Evolutionary conservation across 2,888 invertebrate species (phyloP), one percentile per base, ranked within the genome.

Genomic region (Julus scanicus): DNA sequence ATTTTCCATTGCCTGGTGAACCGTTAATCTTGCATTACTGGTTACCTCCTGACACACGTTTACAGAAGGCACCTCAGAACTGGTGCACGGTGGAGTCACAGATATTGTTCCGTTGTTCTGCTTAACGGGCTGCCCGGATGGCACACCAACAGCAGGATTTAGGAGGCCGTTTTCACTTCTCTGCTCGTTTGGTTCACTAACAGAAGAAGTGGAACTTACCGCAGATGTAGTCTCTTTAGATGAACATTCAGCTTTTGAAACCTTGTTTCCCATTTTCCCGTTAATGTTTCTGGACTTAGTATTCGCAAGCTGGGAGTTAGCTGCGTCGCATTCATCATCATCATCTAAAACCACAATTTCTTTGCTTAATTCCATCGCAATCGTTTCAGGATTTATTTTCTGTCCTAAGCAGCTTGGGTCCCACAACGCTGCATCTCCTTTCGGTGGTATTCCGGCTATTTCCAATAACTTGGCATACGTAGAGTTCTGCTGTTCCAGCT

Each of bases 391-490:
- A 88, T 84, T 71, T 20, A 88, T 29, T 53, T 88, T 44, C 13
- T 57, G 20, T 11, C 57, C 37, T 17, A 84, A 37, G 37, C 49
- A 39, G 13, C 53, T n/a, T 49, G 40, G 39, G n/a, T 88, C 84
- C 71, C 37, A 39, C 37, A 89, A 89, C 8, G 90, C 87, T 87
- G 90, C 89, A 37, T 88, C 89, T 39, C 89, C 49, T 17, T 87
- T 89, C 44, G 89, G 87, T 13, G 89, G 89, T 57, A 90, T 90
- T 90, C 92, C 92, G 88, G 91, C 91, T 88, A 90, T 90, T 89
- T 91, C 90, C 39, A 92, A 89, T 53, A 91, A 90, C n/a, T 91
- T 91, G 37, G 90, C 89, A 88, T 91, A 91, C 63, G 90, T 90
- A 83, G 91, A 90, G 89, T 91, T 90, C 87, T 91, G 91, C 40